A percentile compares a stretch with the other conserved stretches of the same genome.
phyloP scores from a whole-genome alignment of 2,888 invertebrate genomes.

The Drosophila rubida region DNA sequence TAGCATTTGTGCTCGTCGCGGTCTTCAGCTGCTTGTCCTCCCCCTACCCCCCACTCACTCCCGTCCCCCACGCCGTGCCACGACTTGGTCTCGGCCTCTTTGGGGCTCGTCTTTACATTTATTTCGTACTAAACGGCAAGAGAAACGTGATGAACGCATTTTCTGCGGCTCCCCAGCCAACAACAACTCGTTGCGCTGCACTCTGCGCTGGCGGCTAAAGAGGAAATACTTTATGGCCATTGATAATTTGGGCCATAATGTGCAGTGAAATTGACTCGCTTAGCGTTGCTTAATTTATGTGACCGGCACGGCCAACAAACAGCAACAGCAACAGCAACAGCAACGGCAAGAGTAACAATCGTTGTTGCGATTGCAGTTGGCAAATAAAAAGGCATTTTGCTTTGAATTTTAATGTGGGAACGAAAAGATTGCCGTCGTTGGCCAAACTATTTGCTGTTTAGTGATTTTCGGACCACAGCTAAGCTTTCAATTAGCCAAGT shows the following conservation, averaged over 20 bases:
- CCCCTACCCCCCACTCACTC: background rate
- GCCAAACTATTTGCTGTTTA: no score
- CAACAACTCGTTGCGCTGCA: background rate
- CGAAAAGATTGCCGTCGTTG: background rate
- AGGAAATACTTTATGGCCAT: slow-evolving; percentile 74
- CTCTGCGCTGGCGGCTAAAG: slow-evolving; percentile 39
- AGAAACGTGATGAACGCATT: slow-evolving; percentile 76
- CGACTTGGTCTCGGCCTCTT: background rate
- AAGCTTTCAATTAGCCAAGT: background rate
- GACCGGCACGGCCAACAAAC: slow-evolving; percentile 25
- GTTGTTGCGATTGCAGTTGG: background rate
- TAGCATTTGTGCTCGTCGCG: slow-evolving; percentile 37
- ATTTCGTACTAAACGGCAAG: slow-evolving; percentile 61
- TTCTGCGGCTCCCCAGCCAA: slow-evolving; percentile 29
- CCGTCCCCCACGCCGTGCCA: background rate
- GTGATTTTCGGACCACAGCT: no score
- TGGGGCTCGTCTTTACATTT: slow-evolving; percentile 47
- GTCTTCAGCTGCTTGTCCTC: background rate
- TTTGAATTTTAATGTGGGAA: background rate
- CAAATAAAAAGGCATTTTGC: background rate
- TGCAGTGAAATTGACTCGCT: slow-evolving; percentile 71
- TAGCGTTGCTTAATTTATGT: slow-evolving; percentile 68
- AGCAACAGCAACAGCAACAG: slow-evolving; percentile 13
- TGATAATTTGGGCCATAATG: slow-evolving; percentile 73
- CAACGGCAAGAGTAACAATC: background rate